phyloP scores from a whole-genome alignment of 2,888 invertebrate species.

The Agelastica alni region DNA sequence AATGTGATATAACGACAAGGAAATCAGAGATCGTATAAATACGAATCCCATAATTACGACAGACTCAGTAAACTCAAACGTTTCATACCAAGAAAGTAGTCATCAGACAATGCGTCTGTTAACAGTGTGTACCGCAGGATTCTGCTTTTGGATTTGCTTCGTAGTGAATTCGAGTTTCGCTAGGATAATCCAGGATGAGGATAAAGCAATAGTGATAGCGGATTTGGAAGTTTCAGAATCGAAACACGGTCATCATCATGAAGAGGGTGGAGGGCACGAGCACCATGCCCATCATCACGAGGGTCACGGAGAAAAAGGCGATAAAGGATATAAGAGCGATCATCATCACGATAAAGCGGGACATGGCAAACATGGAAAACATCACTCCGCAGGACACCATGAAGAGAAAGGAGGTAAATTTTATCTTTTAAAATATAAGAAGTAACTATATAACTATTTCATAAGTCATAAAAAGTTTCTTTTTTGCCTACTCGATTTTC shows the following conservation, averaged over 20 bases:
- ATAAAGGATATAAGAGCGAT: conserved; percentile 75
- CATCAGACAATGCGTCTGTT: conserved; percentile 8
- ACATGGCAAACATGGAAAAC: conserved; percentile 75
- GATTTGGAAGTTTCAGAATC: conserved; percentile 35
- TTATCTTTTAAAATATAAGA: too few species aligned
- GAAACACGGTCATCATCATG: conserved; percentile 55
- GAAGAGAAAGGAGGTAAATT: conserved; percentile 71
- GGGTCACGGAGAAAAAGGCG: conserved; percentile 75
- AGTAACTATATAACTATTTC: too few species aligned
- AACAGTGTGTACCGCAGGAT: neutral
- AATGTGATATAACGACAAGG: conserved; percentile 3
- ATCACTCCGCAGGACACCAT: conserved; percentile 77
- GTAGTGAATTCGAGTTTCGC: conserved; percentile 40
- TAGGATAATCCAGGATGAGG: conserved; percentile 48
- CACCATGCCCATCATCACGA: conserved; percentile 71
- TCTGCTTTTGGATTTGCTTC: neutral
- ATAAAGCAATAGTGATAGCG: conserved; percentile 34
- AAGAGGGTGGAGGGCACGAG: conserved; percentile 71
- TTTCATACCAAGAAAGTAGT: neutral
- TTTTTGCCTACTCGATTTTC: too few species aligned
- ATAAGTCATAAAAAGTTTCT: too few species aligned
- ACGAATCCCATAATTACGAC: neutral
- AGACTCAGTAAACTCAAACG: neutral
- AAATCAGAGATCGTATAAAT: neutral
- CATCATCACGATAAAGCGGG: conserved; percentile 81